A percentile compares a stretch with the other conserved stretches of the same genome.
These are phyloP conservation scores for Villa cingulata DNA, from an alignment of 2,888 invertebrate species.

Conservation along the genomic window DNA sequence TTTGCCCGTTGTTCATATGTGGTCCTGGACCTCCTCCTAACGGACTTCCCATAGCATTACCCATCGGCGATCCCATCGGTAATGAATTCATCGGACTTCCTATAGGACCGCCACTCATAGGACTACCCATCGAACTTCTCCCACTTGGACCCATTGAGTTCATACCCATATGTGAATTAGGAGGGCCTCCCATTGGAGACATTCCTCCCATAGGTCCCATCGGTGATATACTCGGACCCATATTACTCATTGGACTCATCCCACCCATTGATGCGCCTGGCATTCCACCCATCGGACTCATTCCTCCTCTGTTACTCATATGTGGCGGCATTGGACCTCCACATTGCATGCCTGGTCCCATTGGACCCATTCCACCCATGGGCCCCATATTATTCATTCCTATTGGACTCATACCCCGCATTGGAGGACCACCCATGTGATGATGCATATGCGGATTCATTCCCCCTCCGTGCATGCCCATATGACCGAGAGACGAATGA, in stretches of 20 bases:
- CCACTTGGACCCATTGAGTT: conserved; percentile 43
- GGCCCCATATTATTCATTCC: conserved; percentile 39
- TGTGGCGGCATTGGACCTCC: conserved; percentile 14
- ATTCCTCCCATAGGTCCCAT: conserved; percentile 52
- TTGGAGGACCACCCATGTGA: conserved; percentile 37
- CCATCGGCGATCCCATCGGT: conserved; percentile 58
- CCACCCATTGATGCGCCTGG: conserved; percentile 41
- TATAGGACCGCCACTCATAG: conserved; percentile 47
- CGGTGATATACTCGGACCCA: conserved; percentile 44
- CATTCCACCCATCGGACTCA: conserved; percentile 33
- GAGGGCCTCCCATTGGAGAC: conserved; percentile 54
- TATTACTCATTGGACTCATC: conserved; percentile 44
- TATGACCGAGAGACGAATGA: conserved; percentile 32
- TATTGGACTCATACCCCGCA: conserved; percentile 43
- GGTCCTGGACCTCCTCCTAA: conserved; percentile 37
- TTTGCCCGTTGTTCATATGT: conserved; percentile 55
- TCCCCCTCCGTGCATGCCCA: conserved; percentile 24
- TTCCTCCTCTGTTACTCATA: conserved; percentile 34
- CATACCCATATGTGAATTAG: conserved; percentile 49
- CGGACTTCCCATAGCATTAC: conserved; percentile 59
- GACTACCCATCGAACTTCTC: conserved; percentile 51
- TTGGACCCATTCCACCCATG: conserved; percentile 44
- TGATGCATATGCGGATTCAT: conserved; percentile 28
- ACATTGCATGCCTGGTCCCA: conserved; percentile 30
- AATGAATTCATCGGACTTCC: conserved; percentile 56